Base-by-base conservation (phyloP, 2,113 vertebrate genomes). In the Scartelaos histophorus region DNA sequence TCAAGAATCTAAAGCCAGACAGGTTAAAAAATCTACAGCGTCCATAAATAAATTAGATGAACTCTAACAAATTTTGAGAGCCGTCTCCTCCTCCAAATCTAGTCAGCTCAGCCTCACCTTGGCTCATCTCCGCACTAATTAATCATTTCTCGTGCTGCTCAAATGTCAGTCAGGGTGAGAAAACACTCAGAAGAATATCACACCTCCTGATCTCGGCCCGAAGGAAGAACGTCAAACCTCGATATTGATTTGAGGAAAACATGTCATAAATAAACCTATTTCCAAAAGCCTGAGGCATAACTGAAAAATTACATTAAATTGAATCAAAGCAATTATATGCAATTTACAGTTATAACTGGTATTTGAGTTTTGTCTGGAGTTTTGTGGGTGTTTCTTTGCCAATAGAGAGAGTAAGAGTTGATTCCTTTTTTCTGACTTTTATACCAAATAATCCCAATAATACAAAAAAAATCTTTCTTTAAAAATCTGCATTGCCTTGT, bases 111-210 rank as follows among this genome's bases (percentile, higher is more conserved):
- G 69, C 67, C 67, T 71, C 69, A 76, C 70, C 73, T 78, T 71
- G 0, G 35, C 81, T 78, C 67, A 73, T 82, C 67, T 82, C 58
- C 13, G 34, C 69, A 1, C 67, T 74, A 79, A 83, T 84, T 73
- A 85, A 82, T 81, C 76, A 74, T 75, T 85, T 75, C 66, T 68
- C 65, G 66, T n/a, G 47, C 60, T 10, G 11, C 61, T 61, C 46
- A 82, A 75, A 81, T 70, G 78, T 85, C 76, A 80, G 38, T 76
- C 71, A 73, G 60, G 0, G 11, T 7, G 0, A 66, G 67, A 66
- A 66, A 76, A 74, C n/a, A 19, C 3, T 66, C 67, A 16, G 61
- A 54, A 10, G 29, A 65, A 72, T 65, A 72, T 75, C 70, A 75
- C 71, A 17, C 38, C 65, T 7, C 25, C 49, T 51, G 53, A 69